A percentile compares a stretch with the other conserved stretches of the same genome.
phyloP scores from a whole-genome alignment of 2,113 vertebrate genomes.

The Sebastes schlegelii region DNA sequence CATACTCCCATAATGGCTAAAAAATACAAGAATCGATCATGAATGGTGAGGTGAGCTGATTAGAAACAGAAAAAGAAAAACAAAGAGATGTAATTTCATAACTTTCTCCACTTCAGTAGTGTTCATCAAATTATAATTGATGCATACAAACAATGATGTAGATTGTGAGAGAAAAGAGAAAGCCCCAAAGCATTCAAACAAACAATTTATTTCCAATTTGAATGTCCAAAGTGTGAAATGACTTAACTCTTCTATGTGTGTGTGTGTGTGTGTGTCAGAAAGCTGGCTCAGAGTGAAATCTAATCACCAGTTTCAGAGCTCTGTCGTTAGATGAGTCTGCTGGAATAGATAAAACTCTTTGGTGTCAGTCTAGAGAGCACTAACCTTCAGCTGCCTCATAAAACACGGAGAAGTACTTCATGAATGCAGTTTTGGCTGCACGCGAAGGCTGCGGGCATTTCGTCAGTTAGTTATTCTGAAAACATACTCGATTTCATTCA shows the following conservation, averaged over 20 bases:
- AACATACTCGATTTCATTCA: neutral
- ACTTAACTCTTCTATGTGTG: slow-evolving; percentile 10
- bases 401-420: slow-evolving; percentile 23
- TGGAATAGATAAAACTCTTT: slow-evolving; percentile 36
- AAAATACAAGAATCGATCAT: neutral
- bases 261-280: neutral
- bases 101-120: neutral
- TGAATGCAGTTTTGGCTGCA: slow-evolving; percentile 29
- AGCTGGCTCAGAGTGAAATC: slow-evolving; percentile 37
- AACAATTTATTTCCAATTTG: slow-evolving; percentile 30
- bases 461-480: slow-evolving; percentile 10
- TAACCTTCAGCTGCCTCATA: slow-evolving; percentile 48
- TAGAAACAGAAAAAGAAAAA: neutral
- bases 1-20: neutral
- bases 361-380: slow-evolving; percentile 23
- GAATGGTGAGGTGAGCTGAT: neutral
- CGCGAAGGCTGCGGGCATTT: neutral
- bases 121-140: slow-evolving; percentile 13
- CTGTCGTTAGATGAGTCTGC: neutral
- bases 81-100: neutral
- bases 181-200: neutral
- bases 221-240: slow-evolving; percentile 33
- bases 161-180: neutral
- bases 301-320: slow-evolving; percentile 22
- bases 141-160: neutral